phyloP scores from a whole-genome alignment of 2,113 vertebrate species.

The Corythornis cristatus region DNA sequence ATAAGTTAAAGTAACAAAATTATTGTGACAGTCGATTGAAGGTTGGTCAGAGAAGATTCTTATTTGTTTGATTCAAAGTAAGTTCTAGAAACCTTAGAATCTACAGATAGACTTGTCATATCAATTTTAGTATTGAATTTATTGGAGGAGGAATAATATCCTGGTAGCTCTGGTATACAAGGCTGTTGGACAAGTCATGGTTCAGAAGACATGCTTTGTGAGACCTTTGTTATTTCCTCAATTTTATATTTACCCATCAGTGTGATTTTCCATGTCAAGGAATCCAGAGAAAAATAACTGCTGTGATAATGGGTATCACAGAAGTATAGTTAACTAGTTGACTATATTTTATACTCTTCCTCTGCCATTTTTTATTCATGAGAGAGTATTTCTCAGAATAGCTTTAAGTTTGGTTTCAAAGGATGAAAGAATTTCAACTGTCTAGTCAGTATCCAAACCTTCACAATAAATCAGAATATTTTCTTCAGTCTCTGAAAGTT shows the following conservation, averaged over 20 bases:
- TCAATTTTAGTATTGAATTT: not conserved
- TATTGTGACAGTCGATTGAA: not conserved
- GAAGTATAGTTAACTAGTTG: not conserved
- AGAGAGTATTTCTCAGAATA: not conserved
- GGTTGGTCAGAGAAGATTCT: not conserved
- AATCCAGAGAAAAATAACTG: not conserved
- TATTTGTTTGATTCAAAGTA: not conserved
- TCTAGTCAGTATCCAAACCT: not conserved
- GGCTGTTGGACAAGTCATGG: not conserved
- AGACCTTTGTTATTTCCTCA: not conserved
- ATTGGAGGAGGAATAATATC: not conserved
- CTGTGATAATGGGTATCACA: not conserved
- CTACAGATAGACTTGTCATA: not conserved
- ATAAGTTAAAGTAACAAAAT: not conserved
- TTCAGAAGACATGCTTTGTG: not conserved
- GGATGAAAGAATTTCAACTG: not conserved
- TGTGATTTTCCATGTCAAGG: not conserved
- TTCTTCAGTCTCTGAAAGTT: slow-evolving; percentile 4
- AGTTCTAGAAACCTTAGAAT: not conserved
- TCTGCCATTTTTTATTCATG: slow-evolving; percentile 9
- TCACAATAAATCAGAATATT: slow-evolving; percentile 20
- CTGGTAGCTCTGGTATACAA: not conserved
- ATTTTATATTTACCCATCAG: not conserved
- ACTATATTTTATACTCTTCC: not conserved
- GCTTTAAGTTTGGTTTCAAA: slow-evolving; percentile 11